A percentile compares a stretch with the other conserved stretches of the same genome.
Evolutionary conservation across 2,113 vertebrate species (phyloP).

Genomic region (Nothobranchius kuhntae): DNA sequence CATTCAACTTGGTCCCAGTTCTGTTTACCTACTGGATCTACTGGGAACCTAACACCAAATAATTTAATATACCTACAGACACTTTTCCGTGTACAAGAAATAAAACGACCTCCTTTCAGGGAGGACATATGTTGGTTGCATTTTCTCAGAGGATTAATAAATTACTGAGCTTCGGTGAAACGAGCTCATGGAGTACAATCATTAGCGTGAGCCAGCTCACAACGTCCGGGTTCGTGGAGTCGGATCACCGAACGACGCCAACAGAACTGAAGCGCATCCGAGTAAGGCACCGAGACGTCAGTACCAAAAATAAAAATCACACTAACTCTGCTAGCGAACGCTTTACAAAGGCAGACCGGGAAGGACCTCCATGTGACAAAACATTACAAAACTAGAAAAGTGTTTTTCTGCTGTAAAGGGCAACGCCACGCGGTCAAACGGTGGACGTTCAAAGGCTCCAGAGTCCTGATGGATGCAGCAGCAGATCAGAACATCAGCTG

Average conservation of each 20-base stretch:
- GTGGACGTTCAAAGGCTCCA: neutral
- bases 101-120: neutral
- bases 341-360: constrained; percentile 51
- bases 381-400: constrained; percentile 55
- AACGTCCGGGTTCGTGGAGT: constrained; percentile 11
- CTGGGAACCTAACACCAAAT: constrained; percentile 34
- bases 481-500: neutral
- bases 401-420: constrained; percentile 24
- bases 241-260: neutral
- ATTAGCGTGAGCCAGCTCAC: constrained; percentile 67
- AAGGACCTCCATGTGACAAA: constrained; percentile 15
- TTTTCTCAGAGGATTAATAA: constrained; percentile 42
- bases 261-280: constrained; percentile 40
- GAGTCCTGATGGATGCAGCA: neutral
- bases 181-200: constrained; percentile 36
- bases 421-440: neutral
- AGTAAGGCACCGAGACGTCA: constrained; percentile 57
- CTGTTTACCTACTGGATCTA: constrained; percentile 20
- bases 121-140: constrained; percentile 3
- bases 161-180: constrained; percentile 45
- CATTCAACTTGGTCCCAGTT: neutral
- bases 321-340: constrained; percentile 50
- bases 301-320: constrained; percentile 67
- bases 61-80: neutral
- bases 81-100: neutral